Evolutionary conservation across 2,888 invertebrate species (phyloP).

Genomic region (Melipona beecheii): DNA sequence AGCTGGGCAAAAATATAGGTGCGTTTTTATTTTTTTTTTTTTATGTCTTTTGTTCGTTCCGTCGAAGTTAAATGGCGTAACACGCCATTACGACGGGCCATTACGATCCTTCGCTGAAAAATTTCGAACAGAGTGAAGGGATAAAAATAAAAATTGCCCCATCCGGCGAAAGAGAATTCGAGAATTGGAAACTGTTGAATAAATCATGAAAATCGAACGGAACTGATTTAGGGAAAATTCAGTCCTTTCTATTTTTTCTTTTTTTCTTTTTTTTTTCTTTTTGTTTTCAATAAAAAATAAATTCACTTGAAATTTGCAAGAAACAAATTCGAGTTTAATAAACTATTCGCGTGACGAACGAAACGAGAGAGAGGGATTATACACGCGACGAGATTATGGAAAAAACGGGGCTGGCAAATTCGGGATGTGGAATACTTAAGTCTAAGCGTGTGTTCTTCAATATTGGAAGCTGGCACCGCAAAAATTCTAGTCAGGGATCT

Average conservation of each 20-base stretch:
- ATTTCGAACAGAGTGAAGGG: background rate
- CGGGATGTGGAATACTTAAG: background rate
- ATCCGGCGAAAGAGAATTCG: background rate
- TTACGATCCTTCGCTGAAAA: background rate
- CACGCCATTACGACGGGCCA: background rate
- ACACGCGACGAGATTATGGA: background rate
- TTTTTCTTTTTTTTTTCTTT: too few relatives aligned
- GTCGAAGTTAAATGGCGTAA: background rate
- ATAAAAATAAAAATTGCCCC: background rate
- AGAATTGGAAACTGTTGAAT: background rate
- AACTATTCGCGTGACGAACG: background rate
- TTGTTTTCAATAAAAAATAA: background rate
- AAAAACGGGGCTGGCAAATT: background rate
- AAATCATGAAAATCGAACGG: background rate
- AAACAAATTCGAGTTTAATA: background rate
- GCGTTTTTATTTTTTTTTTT: too few relatives aligned
- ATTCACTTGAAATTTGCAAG: background rate
- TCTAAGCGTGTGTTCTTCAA: conserved; percentile 9
- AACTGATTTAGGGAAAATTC: background rate
- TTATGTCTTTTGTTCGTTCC: background rate
- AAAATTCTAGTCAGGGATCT: conserved; percentile 40
- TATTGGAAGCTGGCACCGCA: conserved; percentile 32
- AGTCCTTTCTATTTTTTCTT: background rate
- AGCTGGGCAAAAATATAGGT: background rate
- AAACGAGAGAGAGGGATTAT: background rate